These are phyloP conservation scores for Pocillopora grandis DNA, from an alignment of 92 coral and sea anemone genomes.

Conservation along the genomic window DNA sequence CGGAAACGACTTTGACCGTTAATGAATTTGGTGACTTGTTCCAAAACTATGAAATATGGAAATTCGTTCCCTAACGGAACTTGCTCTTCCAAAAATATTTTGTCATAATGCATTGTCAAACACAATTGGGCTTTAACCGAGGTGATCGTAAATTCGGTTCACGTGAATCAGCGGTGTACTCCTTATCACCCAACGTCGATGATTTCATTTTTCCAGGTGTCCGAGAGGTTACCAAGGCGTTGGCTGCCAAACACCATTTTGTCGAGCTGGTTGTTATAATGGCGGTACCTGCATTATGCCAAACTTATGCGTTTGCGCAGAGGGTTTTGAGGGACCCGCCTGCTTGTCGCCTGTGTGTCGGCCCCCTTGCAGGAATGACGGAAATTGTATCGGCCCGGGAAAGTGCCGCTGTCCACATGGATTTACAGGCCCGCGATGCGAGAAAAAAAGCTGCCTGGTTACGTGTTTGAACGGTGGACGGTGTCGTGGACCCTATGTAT, in stretches of 20 bases:
- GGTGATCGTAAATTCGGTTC: no score
- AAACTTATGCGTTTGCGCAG: slow-evolving; percentile 67
- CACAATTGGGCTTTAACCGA: no score
- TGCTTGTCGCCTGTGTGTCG: slow-evolving; percentile 63
- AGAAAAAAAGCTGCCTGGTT: slow-evolving; percentile 70
- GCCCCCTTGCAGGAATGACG: slow-evolving; percentile 74
- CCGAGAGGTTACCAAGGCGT: slow-evolving; percentile 79
- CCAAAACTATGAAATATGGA: no score
- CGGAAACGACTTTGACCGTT: no score
- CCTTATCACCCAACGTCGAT: not conserved
- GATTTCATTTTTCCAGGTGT: slow-evolving; percentile 56
- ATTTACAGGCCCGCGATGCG: slow-evolving; percentile 70
- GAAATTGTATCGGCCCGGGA: slow-evolving; percentile 75
- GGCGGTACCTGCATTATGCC: slow-evolving; percentile 84
- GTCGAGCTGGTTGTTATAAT: slow-evolving; percentile 77
- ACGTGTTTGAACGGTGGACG: slow-evolving; percentile 85
- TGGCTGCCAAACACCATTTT: slow-evolving; percentile 72
- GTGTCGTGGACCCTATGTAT: slow-evolving; percentile 77
- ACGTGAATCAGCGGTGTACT: no score
- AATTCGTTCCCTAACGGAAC: no score
- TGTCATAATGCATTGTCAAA: no score
- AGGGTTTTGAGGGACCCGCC: slow-evolving; percentile 72
- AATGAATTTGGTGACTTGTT: no score
- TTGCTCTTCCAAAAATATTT: no score
- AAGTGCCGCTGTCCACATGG: slow-evolving; percentile 82